A percentile compares a stretch with the other conserved stretches of the same genome.
Evolutionary conservation across 2,888 invertebrate species (phyloP).

Genomic region (Laothoe populi): DNA sequence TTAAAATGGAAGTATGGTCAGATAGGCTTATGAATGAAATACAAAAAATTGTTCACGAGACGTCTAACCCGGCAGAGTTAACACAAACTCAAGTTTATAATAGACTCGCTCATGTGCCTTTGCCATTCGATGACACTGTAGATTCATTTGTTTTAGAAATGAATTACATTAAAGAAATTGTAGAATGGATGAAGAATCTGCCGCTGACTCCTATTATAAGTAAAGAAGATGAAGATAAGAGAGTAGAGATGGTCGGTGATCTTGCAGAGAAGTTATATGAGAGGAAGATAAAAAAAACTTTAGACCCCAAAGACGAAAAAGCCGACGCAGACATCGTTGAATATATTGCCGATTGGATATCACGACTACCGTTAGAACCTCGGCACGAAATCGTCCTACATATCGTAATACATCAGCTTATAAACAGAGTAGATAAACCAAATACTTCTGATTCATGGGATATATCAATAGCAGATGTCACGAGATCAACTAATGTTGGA

Average conservation of each 20-base stretch:
- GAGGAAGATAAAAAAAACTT: slow-evolving; percentile 37
- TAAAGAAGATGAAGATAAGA: slow-evolving; percentile 38
- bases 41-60: slow-evolving; percentile 48
- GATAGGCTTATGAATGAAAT: slow-evolving; percentile 56
- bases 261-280: slow-evolving; percentile 56
- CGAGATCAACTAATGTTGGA: slow-evolving; percentile 19
- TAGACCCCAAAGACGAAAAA: slow-evolving; percentile 36
- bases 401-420: slow-evolving; percentile 54
- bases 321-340: slow-evolving; percentile 45
- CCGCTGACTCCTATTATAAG: slow-evolving; percentile 49
- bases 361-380: slow-evolving; percentile 51
- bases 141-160: slow-evolving; percentile 51
- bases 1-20: slow-evolving; percentile 60
- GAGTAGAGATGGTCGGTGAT: slow-evolving; percentile 52
- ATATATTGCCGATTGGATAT: slow-evolving; percentile 57
- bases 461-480: neutral
- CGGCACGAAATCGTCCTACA: slow-evolving; percentile 46
- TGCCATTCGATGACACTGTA: slow-evolving; percentile 49
- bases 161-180: slow-evolving; percentile 59
- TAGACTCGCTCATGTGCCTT: slow-evolving; percentile 43
- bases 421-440: slow-evolving; percentile 53
- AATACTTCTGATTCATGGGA: slow-evolving; percentile 30
- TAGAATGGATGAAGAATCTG: slow-evolving; percentile 64
- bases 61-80: slow-evolving; percentile 38
- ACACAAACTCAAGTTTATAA: slow-evolving; percentile 49